Base-by-base conservation (phyloP, 2,888 invertebrate species). In the Stictocephala bisonia region DNA sequence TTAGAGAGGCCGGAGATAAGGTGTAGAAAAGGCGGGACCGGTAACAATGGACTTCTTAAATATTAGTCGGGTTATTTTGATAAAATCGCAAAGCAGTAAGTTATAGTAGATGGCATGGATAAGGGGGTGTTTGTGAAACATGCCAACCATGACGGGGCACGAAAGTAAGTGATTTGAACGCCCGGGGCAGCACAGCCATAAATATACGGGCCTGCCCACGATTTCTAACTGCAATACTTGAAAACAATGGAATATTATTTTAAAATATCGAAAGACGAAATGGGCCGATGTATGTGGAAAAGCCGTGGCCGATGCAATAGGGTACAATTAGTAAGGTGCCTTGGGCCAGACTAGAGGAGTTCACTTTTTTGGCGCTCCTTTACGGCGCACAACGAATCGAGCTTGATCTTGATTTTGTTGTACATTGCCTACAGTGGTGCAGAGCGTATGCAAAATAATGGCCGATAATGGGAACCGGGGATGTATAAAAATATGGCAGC, bases 191-290 rank as follows among this genome's bases (percentile, higher is more conserved):
- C 64, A 41, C 44, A 41, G 35, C 60, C 18, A 29, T 60, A 60
- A 60, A 60, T 15, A 60, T 60, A 40, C 60, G 22, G 35, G 20
- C 20, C 60, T 9, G 35, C 18, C 64, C 64, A 64, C 64, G 64
- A 64, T 64, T 64, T 64, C 44, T 64, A 44, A 20, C 70, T 44
- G 44, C 58, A 56, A 58, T 58, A 51, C 70, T 58, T 53, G 70
- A 71, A 71, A 71, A 71, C 70, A 71, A 71, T 71, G 70, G 70
- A 71, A 71, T 71, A 71, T 71, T 71, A 71, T 71, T 71, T 71
- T 71, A 71, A 71, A 71, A 71, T 71, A 71, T 71, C 58, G 70
- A 71, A 71, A 71, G 58, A 71, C 64, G 26, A 64, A 44, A 64
- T 64, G 44, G 44, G 58, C 58, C 70, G 44, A 44, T 41, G 58